phyloP scores from a whole-genome alignment of 2,113 vertebrate genomes.

The Suncus etruscus region DNA sequence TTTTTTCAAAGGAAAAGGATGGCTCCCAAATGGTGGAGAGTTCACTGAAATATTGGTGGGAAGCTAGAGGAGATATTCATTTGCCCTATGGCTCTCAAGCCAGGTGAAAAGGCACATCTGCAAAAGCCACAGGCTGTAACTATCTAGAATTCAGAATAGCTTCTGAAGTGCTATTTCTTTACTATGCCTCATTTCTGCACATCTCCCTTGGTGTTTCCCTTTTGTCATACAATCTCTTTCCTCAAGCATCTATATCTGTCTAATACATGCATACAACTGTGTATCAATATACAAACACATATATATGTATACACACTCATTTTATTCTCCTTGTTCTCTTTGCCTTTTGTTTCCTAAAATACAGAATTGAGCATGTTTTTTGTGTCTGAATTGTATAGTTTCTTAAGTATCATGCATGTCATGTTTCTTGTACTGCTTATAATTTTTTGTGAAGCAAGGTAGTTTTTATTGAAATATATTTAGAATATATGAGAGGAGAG shows the following conservation, averaged over 20 bases:
- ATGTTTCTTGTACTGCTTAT: neutral
- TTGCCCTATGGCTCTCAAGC: neutral
- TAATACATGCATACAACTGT: neutral
- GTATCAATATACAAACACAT: rapidly evolving
- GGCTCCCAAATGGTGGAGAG: neutral
- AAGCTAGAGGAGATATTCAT: rapidly evolving
- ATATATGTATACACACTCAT: neutral
- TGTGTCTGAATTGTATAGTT: slow-evolving; percentile 10
- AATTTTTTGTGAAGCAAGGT: too few relatives aligned
- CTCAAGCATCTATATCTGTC: neutral
- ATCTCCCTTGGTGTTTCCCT: neutral
- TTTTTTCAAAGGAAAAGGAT: neutral
- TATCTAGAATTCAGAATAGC: neutral
- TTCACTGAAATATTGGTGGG: neutral
- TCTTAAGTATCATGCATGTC: neutral
- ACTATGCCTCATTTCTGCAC: neutral
- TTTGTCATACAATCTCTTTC: neutral
- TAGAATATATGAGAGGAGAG: too few relatives aligned
- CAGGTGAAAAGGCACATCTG: neutral
- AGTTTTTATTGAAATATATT: too few relatives aligned
- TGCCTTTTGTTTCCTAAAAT: slow-evolving; percentile 27
- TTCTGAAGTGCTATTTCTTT: neutral
- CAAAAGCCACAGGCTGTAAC: neutral
- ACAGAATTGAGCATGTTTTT: neutral
- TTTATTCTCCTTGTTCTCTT: neutral